Conservation (phyloP, 2,888 invertebrate genomes). For the Tetanocera ferruginea region DNA sequence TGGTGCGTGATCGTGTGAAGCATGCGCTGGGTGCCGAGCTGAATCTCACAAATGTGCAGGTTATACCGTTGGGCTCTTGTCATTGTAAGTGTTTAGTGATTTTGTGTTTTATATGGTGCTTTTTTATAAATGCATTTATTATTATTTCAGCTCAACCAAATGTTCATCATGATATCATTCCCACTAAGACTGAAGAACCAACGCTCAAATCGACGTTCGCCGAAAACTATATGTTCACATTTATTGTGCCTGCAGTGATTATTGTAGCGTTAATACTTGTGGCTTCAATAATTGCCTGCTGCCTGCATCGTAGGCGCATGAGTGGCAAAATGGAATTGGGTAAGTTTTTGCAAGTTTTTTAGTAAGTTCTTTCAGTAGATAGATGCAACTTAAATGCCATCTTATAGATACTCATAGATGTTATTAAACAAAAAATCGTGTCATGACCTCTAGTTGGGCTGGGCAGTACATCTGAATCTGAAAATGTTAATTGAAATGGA, state of each 20-base stretch:
- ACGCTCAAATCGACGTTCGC: slow-evolving; percentile 69
- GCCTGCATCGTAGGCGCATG: slow-evolving; percentile 85
- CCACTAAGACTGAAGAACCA: slow-evolving; percentile 65
- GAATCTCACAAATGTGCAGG: slow-evolving; percentile 72
- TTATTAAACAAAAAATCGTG: too few relatives aligned
- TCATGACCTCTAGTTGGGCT: too few relatives aligned
- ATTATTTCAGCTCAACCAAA: slow-evolving; percentile 56
- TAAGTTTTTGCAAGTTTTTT: slow-evolving; percentile 44
- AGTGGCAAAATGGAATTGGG: slow-evolving; percentile 88
- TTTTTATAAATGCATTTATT: not conserved
- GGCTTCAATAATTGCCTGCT: slow-evolving; percentile 89
- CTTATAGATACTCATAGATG: too few relatives aligned
- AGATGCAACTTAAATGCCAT: too few relatives aligned
- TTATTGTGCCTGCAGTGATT: slow-evolving; percentile 89
- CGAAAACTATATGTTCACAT: slow-evolving; percentile 82
- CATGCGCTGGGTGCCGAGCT: slow-evolving; percentile 77
- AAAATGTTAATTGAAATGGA: too few relatives aligned
- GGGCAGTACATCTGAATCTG: too few relatives aligned
- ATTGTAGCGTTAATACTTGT: slow-evolving; percentile 89
- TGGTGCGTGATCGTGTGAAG: slow-evolving; percentile 72
- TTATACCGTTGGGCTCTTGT: slow-evolving; percentile 72
- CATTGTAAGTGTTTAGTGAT: slow-evolving; percentile 66
- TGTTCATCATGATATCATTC: slow-evolving; percentile 62
- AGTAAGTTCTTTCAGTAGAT: too few relatives aligned
- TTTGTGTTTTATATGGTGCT: not conserved